Conservation (phyloP, 2,113 vertebrate species). For the Grammomys surdaster region DNA sequence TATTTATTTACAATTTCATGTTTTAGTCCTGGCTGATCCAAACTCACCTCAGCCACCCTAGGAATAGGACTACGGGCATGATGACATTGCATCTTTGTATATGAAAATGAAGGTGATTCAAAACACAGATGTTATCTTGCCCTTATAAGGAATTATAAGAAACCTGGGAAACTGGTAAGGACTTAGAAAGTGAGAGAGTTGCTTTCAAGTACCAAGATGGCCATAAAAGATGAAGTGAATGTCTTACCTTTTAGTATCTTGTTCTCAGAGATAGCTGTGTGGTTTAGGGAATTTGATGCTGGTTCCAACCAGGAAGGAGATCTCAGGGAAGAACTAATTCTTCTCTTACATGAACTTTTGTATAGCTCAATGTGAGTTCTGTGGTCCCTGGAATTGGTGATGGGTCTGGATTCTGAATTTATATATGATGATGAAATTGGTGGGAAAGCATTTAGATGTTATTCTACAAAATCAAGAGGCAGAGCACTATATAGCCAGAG, state of each 20-base stretch:
- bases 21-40: background rate
- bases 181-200: background rate
- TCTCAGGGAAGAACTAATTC: conserved; percentile 38
- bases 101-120: background rate
- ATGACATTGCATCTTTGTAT: conserved; percentile 32
- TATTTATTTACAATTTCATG: background rate
- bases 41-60: background rate
- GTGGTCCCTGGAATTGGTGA: conserved; percentile 26
- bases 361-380: background rate
- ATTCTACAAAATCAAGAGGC: conserved; percentile 61
- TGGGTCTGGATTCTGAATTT: conserved; percentile 44
- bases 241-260: conserved; percentile 34
- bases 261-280: conserved; percentile 52
- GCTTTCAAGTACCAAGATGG: conserved; percentile 3
- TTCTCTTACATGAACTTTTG: conserved; percentile 27
- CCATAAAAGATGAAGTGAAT: conserved; percentile 31
- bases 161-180: conserved; percentile 16
- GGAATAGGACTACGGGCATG: background rate
- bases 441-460: conserved; percentile 54
- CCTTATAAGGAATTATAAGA: conserved; percentile 33
- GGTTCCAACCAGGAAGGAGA: conserved; percentile 33
- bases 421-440: conserved; percentile 49
- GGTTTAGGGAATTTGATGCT: conserved; percentile 38
- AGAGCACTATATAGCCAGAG: conserved; percentile 45
- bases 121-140: conserved; percentile 40